Conservation (phyloP, 2,113 vertebrate genomes). For the Lynx canadensis region DNA sequence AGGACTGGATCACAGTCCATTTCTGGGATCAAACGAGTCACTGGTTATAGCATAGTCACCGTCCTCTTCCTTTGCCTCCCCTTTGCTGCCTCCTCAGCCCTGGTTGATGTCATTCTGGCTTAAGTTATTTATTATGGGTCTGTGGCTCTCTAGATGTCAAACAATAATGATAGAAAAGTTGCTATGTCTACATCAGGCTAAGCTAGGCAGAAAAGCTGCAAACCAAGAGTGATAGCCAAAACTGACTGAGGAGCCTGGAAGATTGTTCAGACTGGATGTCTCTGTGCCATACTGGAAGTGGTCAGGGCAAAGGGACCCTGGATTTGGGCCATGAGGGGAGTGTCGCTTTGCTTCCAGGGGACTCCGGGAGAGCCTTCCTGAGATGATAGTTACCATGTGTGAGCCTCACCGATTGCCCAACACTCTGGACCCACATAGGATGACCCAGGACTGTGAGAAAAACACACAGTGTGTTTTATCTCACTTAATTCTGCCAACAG, state of each 20-base stretch:
- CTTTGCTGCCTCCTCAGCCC: background rate
- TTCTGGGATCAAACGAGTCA: background rate
- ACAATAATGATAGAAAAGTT: background rate
- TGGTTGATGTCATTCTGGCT: background rate
- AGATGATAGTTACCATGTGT: rapidly evolving
- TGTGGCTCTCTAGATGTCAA: background rate
- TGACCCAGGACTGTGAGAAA: background rate
- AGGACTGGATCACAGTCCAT: background rate
- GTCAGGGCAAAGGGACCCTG: background rate
- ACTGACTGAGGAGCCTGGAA: background rate
- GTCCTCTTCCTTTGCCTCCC: background rate
- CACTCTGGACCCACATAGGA: background rate
- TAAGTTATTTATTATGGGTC: background rate
- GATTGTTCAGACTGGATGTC: background rate
- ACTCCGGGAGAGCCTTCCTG: background rate
- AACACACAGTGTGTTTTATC: background rate
- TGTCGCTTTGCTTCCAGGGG: background rate
- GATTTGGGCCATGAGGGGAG: background rate
- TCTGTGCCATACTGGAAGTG: background rate
- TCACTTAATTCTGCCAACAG: background rate
- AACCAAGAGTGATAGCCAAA: background rate
- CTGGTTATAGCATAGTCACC: background rate
- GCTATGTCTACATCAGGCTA: background rate
- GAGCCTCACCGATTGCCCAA: background rate
- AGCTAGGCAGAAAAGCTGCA: background rate